These are phyloP conservation scores for Tricholaema leucomelas DNA, from an alignment of 2,113 vertebrate genomes.

Conservation along the genomic window DNA sequence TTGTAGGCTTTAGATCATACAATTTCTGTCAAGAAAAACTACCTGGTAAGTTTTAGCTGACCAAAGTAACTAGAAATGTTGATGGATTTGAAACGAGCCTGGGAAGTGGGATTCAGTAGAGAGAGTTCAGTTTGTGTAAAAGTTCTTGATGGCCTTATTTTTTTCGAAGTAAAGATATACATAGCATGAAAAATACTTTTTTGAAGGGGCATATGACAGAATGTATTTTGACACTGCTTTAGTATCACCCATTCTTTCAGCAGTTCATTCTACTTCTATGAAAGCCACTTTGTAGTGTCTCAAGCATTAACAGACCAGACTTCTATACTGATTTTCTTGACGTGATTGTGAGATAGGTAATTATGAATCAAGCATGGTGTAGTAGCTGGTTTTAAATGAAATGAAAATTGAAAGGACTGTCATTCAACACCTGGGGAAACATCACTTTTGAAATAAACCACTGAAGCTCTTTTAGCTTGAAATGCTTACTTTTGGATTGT, in stretches of 20 bases:
- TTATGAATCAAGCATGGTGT: fast-evolving
- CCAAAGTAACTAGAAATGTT: neutral
- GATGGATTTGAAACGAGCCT: neutral
- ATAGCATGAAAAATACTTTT: neutral
- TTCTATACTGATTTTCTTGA: neutral
- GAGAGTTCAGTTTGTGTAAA: neutral
- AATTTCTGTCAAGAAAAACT: neutral
- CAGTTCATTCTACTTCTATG: neutral
- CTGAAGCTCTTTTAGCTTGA: neutral
- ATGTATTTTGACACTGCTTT: neutral
- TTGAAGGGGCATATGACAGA: neutral
- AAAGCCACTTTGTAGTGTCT: neutral
- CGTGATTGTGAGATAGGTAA: neutral
- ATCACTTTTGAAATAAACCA: neutral
- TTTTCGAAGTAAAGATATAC: neutral
- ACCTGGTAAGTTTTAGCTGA: neutral
- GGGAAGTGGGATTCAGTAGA: neutral
- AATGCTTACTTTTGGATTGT: neutral
- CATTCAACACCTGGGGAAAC: neutral
- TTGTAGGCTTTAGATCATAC: neutral
- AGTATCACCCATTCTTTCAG: neutral
- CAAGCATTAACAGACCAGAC: neutral
- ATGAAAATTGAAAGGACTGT: neutral
- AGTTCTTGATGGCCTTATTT: neutral
- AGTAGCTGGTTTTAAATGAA: neutral